phyloP scores from a whole-genome alignment of 2,888 invertebrate species.

The Anarsia innoxiella region DNA sequence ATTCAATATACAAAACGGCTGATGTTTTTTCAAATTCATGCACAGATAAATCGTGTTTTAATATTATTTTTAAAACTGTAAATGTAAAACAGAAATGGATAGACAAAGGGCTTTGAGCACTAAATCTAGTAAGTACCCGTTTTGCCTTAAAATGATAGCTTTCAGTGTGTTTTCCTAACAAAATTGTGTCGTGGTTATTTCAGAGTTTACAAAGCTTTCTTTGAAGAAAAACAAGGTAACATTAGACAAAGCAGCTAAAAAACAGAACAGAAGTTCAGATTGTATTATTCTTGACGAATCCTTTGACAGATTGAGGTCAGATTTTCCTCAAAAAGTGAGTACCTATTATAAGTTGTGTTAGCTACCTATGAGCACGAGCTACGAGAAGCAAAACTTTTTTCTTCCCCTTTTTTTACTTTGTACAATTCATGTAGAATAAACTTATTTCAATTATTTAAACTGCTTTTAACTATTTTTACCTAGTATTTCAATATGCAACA shows the following conservation, averaged over 20 bases:
- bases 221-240: conserved; percentile 52
- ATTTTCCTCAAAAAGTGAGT: conserved; percentile 45
- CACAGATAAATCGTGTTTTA: too few relatives aligned
- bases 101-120: neutral
- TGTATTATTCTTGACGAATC: conserved; percentile 57
- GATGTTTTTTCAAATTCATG: too few relatives aligned
- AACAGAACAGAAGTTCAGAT: conserved; percentile 42
- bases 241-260: conserved; percentile 28
- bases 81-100: too few relatives aligned
- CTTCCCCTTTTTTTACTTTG: too few relatives aligned
- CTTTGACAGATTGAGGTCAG: conserved; percentile 44
- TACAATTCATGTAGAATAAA: too few relatives aligned
- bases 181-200: conserved; percentile 12
- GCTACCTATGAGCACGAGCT: too few relatives aligned
- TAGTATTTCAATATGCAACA: neutral
- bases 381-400: too few relatives aligned
- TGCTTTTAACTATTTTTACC: too few relatives aligned
- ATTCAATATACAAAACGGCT: too few relatives aligned
- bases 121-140: conserved; percentile 4
- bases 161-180: neutral
- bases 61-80: too few relatives aligned
- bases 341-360: neutral
- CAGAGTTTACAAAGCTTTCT: conserved; percentile 54
- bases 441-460: too few relatives aligned
- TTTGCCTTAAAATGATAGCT: too few relatives aligned